These are phyloP conservation scores for Drosophila neonasuta DNA, from an alignment of 2,888 invertebrate genomes.

Conservation along the genomic window DNA sequence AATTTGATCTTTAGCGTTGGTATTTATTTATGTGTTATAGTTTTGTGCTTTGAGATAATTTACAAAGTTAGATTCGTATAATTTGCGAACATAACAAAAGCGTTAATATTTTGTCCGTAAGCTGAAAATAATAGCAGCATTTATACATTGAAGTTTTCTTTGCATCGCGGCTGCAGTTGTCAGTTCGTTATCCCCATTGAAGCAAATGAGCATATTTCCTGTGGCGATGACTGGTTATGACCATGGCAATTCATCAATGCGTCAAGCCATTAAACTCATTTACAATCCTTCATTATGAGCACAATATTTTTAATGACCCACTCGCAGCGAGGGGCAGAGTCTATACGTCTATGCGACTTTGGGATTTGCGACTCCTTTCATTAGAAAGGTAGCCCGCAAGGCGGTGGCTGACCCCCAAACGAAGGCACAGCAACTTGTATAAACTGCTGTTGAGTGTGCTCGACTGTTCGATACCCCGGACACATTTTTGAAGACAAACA, in stretches of 20 bases:
- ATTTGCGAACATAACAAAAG: background rate
- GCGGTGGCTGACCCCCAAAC: constrained; percentile 73
- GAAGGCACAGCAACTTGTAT: constrained; percentile 31
- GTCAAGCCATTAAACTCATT: constrained; percentile 62
- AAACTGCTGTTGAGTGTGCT: background rate
- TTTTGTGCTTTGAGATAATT: too few species aligned
- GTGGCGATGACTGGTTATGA: constrained; percentile 21
- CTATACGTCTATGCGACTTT: background rate
- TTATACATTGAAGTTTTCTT: background rate
- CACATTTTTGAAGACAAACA: too few species aligned
- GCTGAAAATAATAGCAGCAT: background rate
- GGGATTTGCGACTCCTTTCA: constrained; percentile 56
- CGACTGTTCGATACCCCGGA: background rate
- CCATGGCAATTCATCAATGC: constrained; percentile 65
- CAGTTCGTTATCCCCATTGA: constrained; percentile 19
- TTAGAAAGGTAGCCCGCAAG: constrained; percentile 73
- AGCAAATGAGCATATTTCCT: constrained; percentile 27
- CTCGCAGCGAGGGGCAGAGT: constrained; percentile 25
- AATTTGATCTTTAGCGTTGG: too few species aligned
- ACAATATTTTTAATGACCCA: constrained; percentile 65
- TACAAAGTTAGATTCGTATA: too few species aligned
- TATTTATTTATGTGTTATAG: too few species aligned
- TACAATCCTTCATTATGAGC: constrained; percentile 70
- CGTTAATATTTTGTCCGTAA: background rate
- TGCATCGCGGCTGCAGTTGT: background rate